These are phyloP conservation scores for Benitochromis conjunctus DNA, from an alignment of 2,113 vertebrate species.

Conservation along the genomic window DNA sequence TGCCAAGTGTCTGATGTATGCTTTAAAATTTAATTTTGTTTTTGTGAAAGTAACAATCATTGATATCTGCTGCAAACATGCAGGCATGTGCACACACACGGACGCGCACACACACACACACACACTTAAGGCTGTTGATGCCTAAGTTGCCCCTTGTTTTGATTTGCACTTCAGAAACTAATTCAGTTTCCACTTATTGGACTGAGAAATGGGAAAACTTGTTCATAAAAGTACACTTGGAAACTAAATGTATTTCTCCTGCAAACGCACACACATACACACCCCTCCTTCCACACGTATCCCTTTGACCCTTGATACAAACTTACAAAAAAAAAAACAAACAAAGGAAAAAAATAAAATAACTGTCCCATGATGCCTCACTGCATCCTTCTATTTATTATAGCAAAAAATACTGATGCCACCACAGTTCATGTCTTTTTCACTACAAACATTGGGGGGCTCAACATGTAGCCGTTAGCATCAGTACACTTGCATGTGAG, in stretches of 20 bases:
- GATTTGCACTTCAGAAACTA: not conserved
- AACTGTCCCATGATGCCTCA: not conserved
- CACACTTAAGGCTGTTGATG: constrained; percentile 16
- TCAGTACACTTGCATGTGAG: not conserved
- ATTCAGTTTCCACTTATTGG: not conserved
- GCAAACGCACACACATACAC: not conserved
- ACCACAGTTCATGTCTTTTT: constrained; percentile 25
- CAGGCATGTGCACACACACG: not conserved
- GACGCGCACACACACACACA: not conserved
- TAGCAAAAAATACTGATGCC: constrained; percentile 36
- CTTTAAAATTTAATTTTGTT: not conserved
- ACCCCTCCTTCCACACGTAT: constrained; percentile 32
- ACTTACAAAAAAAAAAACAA: not conserved
- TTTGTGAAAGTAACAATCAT: not conserved
- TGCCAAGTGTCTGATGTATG: not conserved
- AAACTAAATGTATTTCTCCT: constrained; percentile 23
- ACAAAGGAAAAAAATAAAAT: not conserved
- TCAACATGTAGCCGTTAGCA: constrained; percentile 31
- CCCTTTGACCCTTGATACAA: constrained; percentile 61
- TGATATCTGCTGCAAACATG: not conserved
- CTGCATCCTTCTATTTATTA: constrained; percentile 12
- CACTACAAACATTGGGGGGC: not conserved
- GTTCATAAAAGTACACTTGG: constrained; percentile 42
- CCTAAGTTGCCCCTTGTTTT: not conserved
- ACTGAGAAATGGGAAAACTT: not conserved